Evolutionary conservation across 2,888 invertebrate species (phyloP), one percentile per base, ranked within the genome.

Genomic region (Ryuthela nishihirai): DNA sequence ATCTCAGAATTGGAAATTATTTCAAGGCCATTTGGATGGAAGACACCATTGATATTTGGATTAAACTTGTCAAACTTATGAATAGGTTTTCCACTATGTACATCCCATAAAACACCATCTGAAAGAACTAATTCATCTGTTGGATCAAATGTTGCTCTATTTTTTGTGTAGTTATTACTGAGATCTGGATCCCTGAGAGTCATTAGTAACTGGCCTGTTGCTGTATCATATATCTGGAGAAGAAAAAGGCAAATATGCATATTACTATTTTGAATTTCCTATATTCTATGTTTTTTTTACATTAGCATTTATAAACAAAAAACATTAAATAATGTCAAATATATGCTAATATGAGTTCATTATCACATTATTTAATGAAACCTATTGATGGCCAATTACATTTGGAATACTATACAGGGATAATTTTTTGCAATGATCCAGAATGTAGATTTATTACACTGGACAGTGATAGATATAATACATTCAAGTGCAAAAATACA

Each of bases 31-130:
- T 91, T 92, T 0, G 95, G 95, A 80, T 97, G 95, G 71, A 98
- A 98, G 5, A 93, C 87, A 0, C 97, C 98, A 71, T 91, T 95
- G 53, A 94, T 83, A 36, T 87, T 87, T 72, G 93, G 89, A 78
- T 97, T 98, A 29, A 99, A 80, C 75, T 98, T 98, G 77, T 99
- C 99, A 72, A 99, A 90, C 74, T 97, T 95, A 77, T 97, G 95
- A 40, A 99, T 87, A 67, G 89, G 85, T 70, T 86, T 88, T 18
- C 87, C 68, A 0, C 86, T 82, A 67, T 85, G 83, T 7, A 92
- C 86, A 73, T 98, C 97, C 87, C 93, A 98, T 0, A 98, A 76
- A 0, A 97, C 93, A 34, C 98, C 97, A 74, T 98, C 97, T 52
- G 89, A 90, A 7, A 98, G 77, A n/a, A 98, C 85, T 17, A 98